These are phyloP conservation scores for Thamnophis elegans DNA, from an alignment of 2,797 vertebrate species.

Conservation along the genomic window DNA sequence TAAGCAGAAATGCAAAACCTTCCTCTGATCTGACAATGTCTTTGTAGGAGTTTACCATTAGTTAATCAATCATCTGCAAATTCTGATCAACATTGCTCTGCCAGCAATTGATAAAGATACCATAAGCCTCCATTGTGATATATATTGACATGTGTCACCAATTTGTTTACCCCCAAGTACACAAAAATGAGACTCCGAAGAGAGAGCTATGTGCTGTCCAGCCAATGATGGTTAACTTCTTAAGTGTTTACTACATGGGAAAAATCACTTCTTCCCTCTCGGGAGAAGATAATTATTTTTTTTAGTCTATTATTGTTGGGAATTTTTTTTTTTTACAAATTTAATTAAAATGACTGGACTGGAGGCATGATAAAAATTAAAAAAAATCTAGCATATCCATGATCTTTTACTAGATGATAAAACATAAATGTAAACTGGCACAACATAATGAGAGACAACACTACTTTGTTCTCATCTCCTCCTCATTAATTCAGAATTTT, in stretches of 20 bases:
- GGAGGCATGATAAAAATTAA: slow-evolving; percentile 61
- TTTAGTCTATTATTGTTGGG: slow-evolving; percentile 74
- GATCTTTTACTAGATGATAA: slow-evolving; percentile 67
- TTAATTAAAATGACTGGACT: slow-evolving; percentile 61
- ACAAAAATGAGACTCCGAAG: neutral
- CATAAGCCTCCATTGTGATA: neutral
- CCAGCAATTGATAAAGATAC: neutral
- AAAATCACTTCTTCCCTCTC: slow-evolving; percentile 52
- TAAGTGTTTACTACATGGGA: neutral
- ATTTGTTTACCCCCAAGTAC: neutral
- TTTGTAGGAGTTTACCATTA: neutral
- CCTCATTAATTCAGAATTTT: slow-evolving; percentile 71
- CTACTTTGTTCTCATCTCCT: slow-evolving; percentile 63
- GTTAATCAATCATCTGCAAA: neutral
- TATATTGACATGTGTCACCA: neutral
- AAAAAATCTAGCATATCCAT: slow-evolving; percentile 57
- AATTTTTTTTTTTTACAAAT: slow-evolving; percentile 69
- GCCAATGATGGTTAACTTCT: neutral
- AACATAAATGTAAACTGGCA: slow-evolving; percentile 57
- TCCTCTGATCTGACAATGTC: neutral
- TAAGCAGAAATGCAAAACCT: neutral
- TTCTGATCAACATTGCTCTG: neutral
- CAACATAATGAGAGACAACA: slow-evolving; percentile 56
- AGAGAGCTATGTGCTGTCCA: neutral
- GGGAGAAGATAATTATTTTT: slow-evolving; percentile 75